Evolutionary conservation across 2,113 vertebrate species (phyloP).

Genomic region (Odobenus rosmarus): DNA sequence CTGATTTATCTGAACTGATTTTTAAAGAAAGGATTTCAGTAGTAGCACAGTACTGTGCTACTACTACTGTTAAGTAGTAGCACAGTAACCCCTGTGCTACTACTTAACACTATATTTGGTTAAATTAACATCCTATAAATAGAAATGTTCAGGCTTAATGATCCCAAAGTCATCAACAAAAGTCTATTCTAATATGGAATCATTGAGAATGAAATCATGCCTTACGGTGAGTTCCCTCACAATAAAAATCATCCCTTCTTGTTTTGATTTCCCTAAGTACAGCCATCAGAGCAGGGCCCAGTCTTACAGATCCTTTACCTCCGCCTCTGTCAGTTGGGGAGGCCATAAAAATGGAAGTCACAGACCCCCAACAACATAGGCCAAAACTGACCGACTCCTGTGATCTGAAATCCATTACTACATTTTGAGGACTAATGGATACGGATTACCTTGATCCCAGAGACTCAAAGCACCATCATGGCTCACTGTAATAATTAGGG

Average conservation of each 20-base stretch:
- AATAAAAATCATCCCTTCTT: not conserved
- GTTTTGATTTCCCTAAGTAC: not conserved
- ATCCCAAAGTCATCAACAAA: not conserved
- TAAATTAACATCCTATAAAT: not conserved
- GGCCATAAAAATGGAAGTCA: not conserved
- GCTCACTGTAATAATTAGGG: not conserved
- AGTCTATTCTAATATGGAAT: not conserved
- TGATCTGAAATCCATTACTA: not conserved
- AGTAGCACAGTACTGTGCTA: too few relatives aligned
- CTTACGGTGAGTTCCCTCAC: not conserved
- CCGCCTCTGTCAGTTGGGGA: not conserved
- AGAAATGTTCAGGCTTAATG: not conserved
- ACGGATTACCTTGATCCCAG: not conserved
- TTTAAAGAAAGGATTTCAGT: not conserved
- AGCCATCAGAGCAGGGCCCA: not conserved
- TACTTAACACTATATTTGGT: not conserved
- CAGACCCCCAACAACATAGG: not conserved
- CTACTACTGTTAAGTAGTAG: too few relatives aligned
- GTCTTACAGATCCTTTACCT: not conserved
- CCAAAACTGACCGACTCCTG: not conserved
- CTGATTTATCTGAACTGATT: not conserved
- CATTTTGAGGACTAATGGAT: not conserved
- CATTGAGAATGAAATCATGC: not conserved
- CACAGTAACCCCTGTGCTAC: fast-evolving
- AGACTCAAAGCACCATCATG: not conserved